Conservation (phyloP, 2,797 vertebrate species). For the Ataeniobius toweri region DNA sequence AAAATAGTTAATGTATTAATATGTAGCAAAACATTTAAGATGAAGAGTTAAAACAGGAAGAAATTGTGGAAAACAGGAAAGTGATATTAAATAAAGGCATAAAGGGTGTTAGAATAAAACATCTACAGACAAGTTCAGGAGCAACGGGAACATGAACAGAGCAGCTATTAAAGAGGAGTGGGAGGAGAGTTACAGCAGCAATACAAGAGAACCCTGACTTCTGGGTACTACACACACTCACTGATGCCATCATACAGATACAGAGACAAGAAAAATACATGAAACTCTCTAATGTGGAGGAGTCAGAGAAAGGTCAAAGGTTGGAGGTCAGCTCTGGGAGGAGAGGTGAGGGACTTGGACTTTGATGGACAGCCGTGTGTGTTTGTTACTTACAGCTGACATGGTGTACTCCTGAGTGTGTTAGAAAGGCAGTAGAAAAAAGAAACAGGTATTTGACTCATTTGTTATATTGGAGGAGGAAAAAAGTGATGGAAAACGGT, state of each 20-base stretch:
- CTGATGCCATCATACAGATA: slow-evolving; percentile 27
- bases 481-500: slow-evolving; percentile 46
- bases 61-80: not conserved
- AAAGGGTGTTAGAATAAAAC: slow-evolving; percentile 22
- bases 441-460: slow-evolving; percentile 82
- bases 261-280: slow-evolving; percentile 13
- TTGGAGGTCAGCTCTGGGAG: slow-evolving; percentile 44
- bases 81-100: slow-evolving; percentile 3
- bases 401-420: slow-evolving; percentile 96
- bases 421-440: slow-evolving; percentile 87
- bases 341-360: slow-evolving; percentile 42
- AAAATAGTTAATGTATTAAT: not conserved
- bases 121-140: slow-evolving; percentile 50
- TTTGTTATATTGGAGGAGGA: slow-evolving; percentile 44
- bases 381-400: slow-evolving; percentile 95
- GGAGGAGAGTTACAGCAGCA: slow-evolving; percentile 74
- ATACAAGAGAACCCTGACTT: slow-evolving; percentile 71
- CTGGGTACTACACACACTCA: slow-evolving; percentile 21
- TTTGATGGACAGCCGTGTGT: slow-evolving; percentile 55
- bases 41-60: not conserved
- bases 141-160: slow-evolving; percentile 43
- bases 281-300: slow-evolving; percentile 18
- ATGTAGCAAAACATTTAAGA: slow-evolving; percentile 5
- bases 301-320: slow-evolving; percentile 56
- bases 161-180: slow-evolving; percentile 55